A percentile compares a stretch with the other conserved stretches of the same genome.
Conservation (phyloP, 2,888 invertebrate genomes). For the Eupithecia exiguata region DNA sequence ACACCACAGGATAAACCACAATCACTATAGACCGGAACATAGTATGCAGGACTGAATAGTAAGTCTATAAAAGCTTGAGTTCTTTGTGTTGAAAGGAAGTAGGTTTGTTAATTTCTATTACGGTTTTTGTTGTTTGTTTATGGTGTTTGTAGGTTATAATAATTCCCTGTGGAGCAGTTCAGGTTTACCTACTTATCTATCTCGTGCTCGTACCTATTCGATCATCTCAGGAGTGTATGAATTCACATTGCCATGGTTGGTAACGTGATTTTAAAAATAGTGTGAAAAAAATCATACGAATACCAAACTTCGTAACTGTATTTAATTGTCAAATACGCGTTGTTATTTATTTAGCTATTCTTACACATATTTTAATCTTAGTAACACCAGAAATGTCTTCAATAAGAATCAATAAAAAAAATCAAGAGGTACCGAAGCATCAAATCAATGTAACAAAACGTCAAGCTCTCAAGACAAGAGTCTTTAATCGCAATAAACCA, state of each 20-base stretch:
- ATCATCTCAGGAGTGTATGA: neutral
- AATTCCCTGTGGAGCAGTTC: neutral
- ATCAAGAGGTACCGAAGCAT: neutral
- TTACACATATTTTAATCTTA: neutral
- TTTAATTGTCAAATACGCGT: neutral
- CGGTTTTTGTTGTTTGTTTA: neutral
- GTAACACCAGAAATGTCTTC: neutral
- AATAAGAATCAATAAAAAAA: neutral
- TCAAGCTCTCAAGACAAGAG: conserved; percentile 11
- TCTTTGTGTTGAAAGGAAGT: conserved; percentile 2
- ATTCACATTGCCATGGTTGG: neutral
- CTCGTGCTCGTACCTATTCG: neutral
- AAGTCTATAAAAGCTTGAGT: neutral
- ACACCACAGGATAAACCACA: conserved; percentile 2
- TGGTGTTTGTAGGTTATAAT: neutral
- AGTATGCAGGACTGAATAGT: conserved; percentile 4
- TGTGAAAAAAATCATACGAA: no score
- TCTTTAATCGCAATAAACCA: conserved; percentile 28
- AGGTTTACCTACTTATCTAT: neutral
- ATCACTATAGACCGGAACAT: neutral
- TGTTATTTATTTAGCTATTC: neutral
- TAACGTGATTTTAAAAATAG: neutral
- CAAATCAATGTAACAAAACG: conserved; percentile 2
- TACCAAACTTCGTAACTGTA: neutral
- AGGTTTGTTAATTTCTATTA: conserved; percentile 6